Conservation (phyloP, 2,113 vertebrate genomes). For the Corythaixoides concolor region DNA sequence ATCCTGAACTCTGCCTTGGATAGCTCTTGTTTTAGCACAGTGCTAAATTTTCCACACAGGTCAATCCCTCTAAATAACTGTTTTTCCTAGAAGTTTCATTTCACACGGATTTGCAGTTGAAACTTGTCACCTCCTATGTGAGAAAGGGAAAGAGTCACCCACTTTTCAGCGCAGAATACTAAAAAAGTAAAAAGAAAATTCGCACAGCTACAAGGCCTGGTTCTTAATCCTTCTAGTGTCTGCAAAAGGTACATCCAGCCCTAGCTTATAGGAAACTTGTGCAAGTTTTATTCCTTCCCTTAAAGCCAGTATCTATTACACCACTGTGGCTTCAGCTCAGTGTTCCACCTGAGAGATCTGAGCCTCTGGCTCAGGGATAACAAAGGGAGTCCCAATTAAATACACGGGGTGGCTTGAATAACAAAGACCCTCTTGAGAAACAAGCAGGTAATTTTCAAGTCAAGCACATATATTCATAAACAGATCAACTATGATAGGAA, state of each 20-base stretch:
- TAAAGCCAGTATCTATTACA: not conserved
- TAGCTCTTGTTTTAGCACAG: not conserved
- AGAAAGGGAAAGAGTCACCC: not conserved
- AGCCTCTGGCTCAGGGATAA: not conserved
- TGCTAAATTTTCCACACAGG: fast-evolving
- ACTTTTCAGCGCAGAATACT: not conserved
- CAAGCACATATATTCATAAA: not conserved
- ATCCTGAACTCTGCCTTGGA: not conserved
- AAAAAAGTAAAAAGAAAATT: not conserved
- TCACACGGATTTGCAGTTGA: not conserved
- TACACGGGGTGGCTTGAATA: not conserved
- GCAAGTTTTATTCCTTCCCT: not conserved
- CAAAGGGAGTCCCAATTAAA: slow-evolving; percentile 11
- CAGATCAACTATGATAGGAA: fast-evolving
- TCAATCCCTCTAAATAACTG: not conserved
- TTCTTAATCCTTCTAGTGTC: not conserved
- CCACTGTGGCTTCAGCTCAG: not conserved
- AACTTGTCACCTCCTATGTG: not conserved
- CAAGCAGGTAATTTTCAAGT: not conserved
- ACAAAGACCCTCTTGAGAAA: not conserved
- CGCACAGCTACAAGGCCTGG: not conserved
- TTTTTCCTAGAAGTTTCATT: not conserved
- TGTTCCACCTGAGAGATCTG: not conserved
- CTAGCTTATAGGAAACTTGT: not conserved
- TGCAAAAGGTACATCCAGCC: not conserved